Base-by-base conservation (phyloP, 2,113 vertebrate genomes). In the Lontra canadensis region DNA sequence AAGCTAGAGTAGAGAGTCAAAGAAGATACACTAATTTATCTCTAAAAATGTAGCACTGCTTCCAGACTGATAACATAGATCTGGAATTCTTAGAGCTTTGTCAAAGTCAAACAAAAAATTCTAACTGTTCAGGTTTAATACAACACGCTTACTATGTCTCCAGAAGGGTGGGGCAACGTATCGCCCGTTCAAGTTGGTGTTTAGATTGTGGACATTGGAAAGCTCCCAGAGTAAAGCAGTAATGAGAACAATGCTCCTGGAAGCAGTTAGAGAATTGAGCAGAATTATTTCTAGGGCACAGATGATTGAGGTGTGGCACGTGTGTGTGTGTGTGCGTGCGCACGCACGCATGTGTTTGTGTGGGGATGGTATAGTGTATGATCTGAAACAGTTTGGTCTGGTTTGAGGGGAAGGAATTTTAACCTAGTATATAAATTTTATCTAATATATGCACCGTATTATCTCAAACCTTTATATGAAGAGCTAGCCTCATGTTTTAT, bases 11-110 rank as follows among this genome's bases (percentile, higher is more conserved):
- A 87, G 95, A 96, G 39, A 86, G 93, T 96, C 97, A 96, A 96
- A 97, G 81, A 74, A 97, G 97, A 97, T 96, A 97, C 98, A 97
- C 84, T 34, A 94, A 93, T 78, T 91, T 97, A 98, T 96, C 91
- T 97, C 69, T 95, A 98, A 97, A 88, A 98, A 97, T 13, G 21
- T 94, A 95, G 71, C 69, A 86, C 65, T 0, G 0, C 81, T 92
- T 97, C 96, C 42, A 95, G 9, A 6, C 47, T 74, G 96, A 95
- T 21, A 94, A 87, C 52, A 89, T 96, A 96, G 90, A 98, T 94
- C 78, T 97, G 88, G 94, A 98, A 95, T 95, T 92, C 98, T 98
- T 39, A 0, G 52, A 96, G n/a, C 83, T 83, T 65, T 90, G 93
- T 83, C 42, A 65, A 81, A 91, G 93, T 95, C 91, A 97, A 59